Conservation (phyloP, 2,888 invertebrate genomes). For the Chaetogeoica ovagalla region DNA sequence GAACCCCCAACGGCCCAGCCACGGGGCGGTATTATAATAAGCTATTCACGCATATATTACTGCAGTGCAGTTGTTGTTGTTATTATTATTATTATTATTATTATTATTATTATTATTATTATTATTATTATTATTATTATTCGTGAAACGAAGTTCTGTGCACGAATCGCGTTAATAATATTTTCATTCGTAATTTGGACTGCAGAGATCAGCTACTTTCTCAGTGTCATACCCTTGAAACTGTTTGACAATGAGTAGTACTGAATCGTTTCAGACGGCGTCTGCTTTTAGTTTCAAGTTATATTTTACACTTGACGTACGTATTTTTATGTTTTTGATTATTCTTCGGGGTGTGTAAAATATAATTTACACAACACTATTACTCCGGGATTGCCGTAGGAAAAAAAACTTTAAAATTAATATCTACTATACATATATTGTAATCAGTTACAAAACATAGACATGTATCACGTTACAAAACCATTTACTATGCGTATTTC, state of each 20-base stretch:
- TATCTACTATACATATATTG: no score
- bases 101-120: no score
- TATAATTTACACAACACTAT: no score
- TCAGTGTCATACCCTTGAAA: constrained; percentile 3
- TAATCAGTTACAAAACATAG: no score
- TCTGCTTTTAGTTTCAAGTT: no score
- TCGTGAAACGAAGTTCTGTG: neutral
- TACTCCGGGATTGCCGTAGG: no score
- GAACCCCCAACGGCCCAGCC: neutral
- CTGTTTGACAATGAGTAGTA: constrained; percentile 3
- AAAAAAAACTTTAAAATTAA: no score
- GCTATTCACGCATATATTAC: neutral
- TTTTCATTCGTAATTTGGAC: neutral
- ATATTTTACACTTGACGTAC: no score
- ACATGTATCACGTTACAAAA: no score
- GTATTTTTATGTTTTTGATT: no score
- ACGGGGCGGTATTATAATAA: neutral
- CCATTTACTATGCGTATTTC: no score
- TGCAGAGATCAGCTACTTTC: constrained; percentile 1
- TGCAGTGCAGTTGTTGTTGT: neutral
- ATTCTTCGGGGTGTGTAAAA: no score
- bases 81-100: constrained; percentile 12
- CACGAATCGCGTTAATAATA: neutral
- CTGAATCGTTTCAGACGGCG: neutral
- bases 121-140: constrained; percentile 9